A percentile compares a stretch with the other conserved stretches of the same genome.
Conservation (phyloP, 2,888 invertebrate genomes). For the Ectemnius lituratus region DNA sequence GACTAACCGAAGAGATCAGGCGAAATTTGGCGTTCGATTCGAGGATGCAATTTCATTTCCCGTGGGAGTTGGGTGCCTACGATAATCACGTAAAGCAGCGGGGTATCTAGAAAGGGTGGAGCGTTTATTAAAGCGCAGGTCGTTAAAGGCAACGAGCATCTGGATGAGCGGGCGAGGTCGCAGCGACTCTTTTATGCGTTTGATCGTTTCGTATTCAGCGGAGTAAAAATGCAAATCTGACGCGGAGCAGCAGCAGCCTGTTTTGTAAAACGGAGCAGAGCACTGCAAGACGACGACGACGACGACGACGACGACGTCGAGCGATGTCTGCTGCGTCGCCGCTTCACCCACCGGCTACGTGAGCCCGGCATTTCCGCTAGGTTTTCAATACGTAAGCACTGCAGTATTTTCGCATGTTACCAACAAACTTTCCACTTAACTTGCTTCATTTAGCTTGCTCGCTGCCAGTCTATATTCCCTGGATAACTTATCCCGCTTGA, state of each 20-base stretch:
- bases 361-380: constrained; percentile 54
- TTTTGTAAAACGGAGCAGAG: constrained; percentile 26
- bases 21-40: no score
- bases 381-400: constrained; percentile 68
- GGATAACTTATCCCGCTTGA: constrained; percentile 64
- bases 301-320: no score
- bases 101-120: neutral
- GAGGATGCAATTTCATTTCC: no score
- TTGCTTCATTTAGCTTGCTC: constrained; percentile 71
- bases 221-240: constrained; percentile 46
- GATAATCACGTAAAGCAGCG: neutral
- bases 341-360: constrained; percentile 44
- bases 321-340: constrained; percentile 29
- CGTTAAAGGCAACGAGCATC: constrained; percentile 17
- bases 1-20: no score
- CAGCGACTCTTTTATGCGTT: neutral
- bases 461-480: constrained; percentile 66
- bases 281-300: constrained; percentile 16
- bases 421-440: constrained; percentile 73
- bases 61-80: no score
- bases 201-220: constrained; percentile 48
- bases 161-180: constrained; percentile 1
- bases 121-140: constrained; percentile 9
- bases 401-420: constrained; percentile 67
- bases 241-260: constrained; percentile 10